Evolutionary conservation across 2,888 invertebrate genomes (phyloP).

Genomic region (Drosophila demipolita): DNA sequence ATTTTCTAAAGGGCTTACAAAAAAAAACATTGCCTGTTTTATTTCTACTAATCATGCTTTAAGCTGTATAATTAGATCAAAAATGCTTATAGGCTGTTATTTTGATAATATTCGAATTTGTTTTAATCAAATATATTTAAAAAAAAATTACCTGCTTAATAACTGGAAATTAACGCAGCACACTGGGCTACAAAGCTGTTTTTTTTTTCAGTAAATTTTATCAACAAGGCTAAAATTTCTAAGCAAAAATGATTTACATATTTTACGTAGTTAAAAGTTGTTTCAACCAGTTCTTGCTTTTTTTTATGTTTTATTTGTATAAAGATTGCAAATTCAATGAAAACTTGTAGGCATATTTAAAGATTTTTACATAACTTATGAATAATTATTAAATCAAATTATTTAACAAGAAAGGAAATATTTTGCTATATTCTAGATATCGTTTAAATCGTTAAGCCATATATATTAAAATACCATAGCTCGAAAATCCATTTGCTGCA

Average conservation of each 20-base stretch:
- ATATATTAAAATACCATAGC: not conserved
- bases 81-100: not conserved
- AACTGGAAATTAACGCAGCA: not conserved
- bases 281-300: too few relatives aligned
- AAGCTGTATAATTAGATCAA: not conserved
- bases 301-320: too few relatives aligned
- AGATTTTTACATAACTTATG: not conserved
- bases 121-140: not conserved
- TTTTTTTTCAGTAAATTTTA: not conserved
- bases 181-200: not conserved
- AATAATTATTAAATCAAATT: not conserved
- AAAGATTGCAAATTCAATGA: too few relatives aligned
- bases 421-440: accelerated
- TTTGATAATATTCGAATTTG: not conserved
- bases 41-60: not conserved
- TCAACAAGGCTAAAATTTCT: not conserved
- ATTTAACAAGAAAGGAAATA: too few relatives aligned
- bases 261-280: not conserved
- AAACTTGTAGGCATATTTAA: not conserved
- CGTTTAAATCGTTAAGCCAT: too few relatives aligned
- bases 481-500: too few relatives aligned
- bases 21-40: not conserved
- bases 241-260: not conserved
- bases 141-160: not conserved
- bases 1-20: not conserved